phyloP scores from a whole-genome alignment of 2,113 vertebrate species.

The Oreocharis arfaki region DNA sequence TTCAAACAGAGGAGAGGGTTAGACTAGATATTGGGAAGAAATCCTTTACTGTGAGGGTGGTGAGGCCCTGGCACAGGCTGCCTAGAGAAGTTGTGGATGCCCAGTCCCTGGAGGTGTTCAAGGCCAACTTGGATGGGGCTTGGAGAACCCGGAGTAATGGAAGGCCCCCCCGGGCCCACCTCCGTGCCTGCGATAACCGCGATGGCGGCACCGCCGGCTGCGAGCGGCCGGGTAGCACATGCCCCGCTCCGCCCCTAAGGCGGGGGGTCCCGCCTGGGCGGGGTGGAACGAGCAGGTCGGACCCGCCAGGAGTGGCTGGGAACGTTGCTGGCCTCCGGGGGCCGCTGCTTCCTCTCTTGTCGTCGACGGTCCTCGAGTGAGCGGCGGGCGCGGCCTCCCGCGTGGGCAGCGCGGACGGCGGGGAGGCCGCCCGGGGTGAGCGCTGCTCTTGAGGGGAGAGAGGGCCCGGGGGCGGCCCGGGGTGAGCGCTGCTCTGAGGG shows the following conservation, averaged over 20 bases:
- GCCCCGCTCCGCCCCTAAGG: background rate
- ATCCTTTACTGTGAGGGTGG: background rate
- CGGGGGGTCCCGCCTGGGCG: background rate
- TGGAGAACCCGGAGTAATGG: rapidly evolving
- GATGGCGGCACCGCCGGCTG: rapidly evolving
- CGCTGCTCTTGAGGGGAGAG: background rate
- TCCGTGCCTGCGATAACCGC: rapidly evolving
- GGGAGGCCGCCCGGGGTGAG: background rate
- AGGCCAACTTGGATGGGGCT: too few relatives aligned
- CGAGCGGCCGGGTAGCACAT: rapidly evolving
- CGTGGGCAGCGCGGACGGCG: background rate
- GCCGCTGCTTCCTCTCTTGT: rapidly evolving
- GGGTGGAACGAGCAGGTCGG: background rate
- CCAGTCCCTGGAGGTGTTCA: background rate
- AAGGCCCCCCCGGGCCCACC: rapidly evolving
- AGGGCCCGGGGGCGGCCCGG: too few relatives aligned
- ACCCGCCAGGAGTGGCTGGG: rapidly evolving
- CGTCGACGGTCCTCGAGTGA: rapidly evolving
- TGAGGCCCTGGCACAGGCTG: background rate
- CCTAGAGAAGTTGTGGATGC: background rate
- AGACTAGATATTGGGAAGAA: background rate
- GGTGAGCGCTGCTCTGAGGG: background rate
- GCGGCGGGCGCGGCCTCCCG: background rate
- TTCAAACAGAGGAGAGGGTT: background rate
- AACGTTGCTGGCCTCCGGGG: rapidly evolving